Percentiles rank a stretch among this genome's conserved stretches.
Evolutionary conservation across 1,140 invertebrate species (phyloP).

Genomic region (Drosophila murphyi): DNA sequence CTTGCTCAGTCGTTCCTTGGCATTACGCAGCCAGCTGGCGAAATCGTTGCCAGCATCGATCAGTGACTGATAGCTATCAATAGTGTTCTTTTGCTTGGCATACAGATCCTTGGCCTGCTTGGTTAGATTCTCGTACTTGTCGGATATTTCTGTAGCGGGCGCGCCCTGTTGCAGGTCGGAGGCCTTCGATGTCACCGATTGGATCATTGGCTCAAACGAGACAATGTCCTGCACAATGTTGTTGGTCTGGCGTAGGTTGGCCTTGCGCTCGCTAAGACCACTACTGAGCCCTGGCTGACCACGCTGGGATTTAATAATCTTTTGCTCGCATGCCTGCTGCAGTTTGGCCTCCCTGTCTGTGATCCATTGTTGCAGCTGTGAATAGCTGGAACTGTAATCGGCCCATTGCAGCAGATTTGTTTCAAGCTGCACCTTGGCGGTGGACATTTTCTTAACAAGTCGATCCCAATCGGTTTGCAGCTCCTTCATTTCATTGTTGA

Average conservation of each 20-base stretch:
- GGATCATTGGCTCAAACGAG: constrained; percentile 97
- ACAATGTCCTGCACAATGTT: constrained; percentile 97
- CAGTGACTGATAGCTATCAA: constrained; percentile 95
- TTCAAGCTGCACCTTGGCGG: constrained; percentile 95
- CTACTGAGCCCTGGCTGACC: constrained; percentile 90
- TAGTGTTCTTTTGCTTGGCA: constrained; percentile 95
- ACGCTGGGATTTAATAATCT: constrained; percentile 91
- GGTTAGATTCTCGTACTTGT: constrained; percentile 94
- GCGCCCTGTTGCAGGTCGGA: constrained; percentile 94
- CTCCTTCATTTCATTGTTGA: constrained; percentile 94
- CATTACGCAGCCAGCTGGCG: constrained; percentile 94
- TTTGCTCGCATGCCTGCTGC: constrained; percentile 96
- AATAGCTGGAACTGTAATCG: constrained; percentile 96
- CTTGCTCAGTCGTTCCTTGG: constrained; percentile 95
- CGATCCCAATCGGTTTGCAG: constrained; percentile 97
- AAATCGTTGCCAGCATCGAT: constrained; percentile 96
- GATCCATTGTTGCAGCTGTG: constrained; percentile 97
- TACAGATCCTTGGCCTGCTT: constrained; percentile 95
- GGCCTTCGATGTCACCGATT: constrained; percentile 95
- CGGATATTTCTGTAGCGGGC: constrained; percentile 94
- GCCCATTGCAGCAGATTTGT: constrained; percentile 96
- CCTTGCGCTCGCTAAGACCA: constrained; percentile 92
- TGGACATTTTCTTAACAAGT: constrained; percentile 95
- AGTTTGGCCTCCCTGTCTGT: constrained; percentile 96
- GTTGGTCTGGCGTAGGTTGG: constrained; percentile 94